Conservation (phyloP, 2,113 vertebrate species). For the Pelmatolapia mariae region DNA sequence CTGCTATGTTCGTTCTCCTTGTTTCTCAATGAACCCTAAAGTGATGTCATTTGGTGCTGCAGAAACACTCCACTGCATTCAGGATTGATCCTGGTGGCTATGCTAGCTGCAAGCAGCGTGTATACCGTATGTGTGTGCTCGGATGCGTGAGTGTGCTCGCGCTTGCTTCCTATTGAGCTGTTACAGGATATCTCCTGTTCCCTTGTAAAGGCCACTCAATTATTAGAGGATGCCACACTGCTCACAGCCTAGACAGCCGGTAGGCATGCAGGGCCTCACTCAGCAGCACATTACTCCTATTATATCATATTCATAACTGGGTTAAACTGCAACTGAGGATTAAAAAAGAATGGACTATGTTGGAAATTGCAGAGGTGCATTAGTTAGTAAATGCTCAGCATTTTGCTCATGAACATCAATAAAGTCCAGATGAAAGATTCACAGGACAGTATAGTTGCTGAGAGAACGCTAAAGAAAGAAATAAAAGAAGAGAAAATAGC, state of each 20-base stretch:
- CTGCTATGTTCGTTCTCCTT: not conserved
- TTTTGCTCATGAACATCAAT: not conserved
- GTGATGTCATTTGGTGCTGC: slow-evolving; percentile 23
- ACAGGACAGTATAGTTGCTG: not conserved
- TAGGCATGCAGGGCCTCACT: not conserved
- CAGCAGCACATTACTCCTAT: not conserved
- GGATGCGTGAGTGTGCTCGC: not conserved
- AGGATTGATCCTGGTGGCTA: slow-evolving; percentile 32
- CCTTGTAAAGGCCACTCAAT: slow-evolving; percentile 21
- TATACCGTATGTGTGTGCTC: not conserved
- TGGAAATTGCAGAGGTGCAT: not conserved
- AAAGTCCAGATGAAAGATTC: not conserved
- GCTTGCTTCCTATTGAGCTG: slow-evolving; percentile 13
- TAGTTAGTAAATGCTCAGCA: not conserved
- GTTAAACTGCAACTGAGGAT: not conserved
- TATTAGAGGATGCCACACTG: slow-evolving; percentile 2
- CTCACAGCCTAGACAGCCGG: not conserved
- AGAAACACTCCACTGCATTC: slow-evolving; percentile 29
- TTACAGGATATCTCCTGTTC: slow-evolving; percentile 21
- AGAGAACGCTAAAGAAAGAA: not conserved
- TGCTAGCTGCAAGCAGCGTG: not conserved
- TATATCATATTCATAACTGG: not conserved
- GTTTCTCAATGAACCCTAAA: slow-evolving; percentile 8
- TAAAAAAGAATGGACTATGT: not conserved
- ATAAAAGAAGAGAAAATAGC: not conserved